These are phyloP conservation scores for Lepidurus packardi DNA, from an alignment of 1,140 invertebrate genomes.

Conservation along the genomic window DNA sequence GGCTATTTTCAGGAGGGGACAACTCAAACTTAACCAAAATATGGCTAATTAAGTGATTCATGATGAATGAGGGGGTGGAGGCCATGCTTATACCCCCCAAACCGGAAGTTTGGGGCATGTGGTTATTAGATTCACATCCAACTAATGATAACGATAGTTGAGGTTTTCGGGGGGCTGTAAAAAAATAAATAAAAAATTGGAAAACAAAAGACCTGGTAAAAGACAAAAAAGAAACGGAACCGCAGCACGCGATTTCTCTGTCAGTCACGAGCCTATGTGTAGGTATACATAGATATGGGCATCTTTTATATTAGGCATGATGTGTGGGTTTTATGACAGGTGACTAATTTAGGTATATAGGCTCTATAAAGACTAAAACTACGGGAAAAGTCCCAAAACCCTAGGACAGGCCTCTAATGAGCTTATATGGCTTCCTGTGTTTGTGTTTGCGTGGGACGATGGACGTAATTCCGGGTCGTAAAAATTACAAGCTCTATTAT, in stretches of 20 bases:
- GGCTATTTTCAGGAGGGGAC: no score
- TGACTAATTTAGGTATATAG: conserved; percentile 19
- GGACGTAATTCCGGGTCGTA: not conserved
- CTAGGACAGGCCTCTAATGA: not conserved
- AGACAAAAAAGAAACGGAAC: not conserved
- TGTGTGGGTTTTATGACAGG: conserved; percentile 5
- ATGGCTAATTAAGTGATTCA: not conserved
- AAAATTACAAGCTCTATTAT: conserved; percentile 22
- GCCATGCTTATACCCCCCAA: not conserved
- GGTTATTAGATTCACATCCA: conserved; percentile 8
- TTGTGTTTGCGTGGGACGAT: conserved; percentile 7
- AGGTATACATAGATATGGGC: not conserved
- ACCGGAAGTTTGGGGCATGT: not conserved
- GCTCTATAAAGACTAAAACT: conserved; percentile 7
- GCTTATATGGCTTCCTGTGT: conserved; percentile 21
- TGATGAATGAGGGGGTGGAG: not conserved
- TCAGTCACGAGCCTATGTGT: conserved; percentile 15
- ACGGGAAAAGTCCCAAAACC: no score
- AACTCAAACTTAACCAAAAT: not conserved
- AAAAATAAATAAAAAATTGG: not conserved
- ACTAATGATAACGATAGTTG: conserved; percentile 11
- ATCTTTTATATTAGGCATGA: not conserved
- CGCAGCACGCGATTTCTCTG: not conserved
- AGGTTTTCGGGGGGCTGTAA: not conserved
- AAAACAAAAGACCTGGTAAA: not conserved